Evolutionary conservation across 1,140 invertebrate species (phyloP).

Genomic region (Phortica variegata): DNA sequence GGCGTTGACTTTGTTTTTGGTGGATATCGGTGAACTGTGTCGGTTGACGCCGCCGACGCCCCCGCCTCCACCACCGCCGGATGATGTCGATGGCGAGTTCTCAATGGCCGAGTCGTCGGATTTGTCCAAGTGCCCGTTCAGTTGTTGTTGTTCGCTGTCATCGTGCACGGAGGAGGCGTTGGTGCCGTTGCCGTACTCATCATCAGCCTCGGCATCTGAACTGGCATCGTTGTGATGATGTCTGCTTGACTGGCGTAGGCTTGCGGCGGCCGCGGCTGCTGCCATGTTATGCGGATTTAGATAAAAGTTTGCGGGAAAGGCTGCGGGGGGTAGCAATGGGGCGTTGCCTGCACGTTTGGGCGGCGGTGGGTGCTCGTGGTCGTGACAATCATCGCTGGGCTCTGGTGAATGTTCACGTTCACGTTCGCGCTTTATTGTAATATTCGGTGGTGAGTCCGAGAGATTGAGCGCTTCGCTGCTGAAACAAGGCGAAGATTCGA

Average conservation of each 20-base stretch:
- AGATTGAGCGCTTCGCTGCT: constrained; percentile 65
- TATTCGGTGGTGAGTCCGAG: constrained; percentile 62
- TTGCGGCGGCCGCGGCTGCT: constrained; percentile 41
- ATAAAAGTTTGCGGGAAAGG: constrained; percentile 49
- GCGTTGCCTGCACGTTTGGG: constrained; percentile 60
- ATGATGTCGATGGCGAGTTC: constrained; percentile 45
- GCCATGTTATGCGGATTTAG: constrained; percentile 55
- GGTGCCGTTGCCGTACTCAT: constrained; percentile 37
- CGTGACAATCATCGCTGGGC: constrained; percentile 36
- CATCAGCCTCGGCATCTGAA: constrained; percentile 44
- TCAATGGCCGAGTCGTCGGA: constrained; percentile 52
- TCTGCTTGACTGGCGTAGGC: constrained; percentile 37
- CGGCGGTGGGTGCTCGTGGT: constrained; percentile 58
- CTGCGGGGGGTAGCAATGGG: constrained; percentile 31
- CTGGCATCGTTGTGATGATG: constrained; percentile 32
- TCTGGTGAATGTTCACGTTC: constrained; percentile 59
- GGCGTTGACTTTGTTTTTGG: constrained; percentile 36
- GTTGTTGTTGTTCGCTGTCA: constrained; percentile 28
- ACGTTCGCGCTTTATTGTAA: constrained; percentile 64
- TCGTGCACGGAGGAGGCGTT: constrained; percentile 41
- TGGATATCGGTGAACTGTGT: constrained; percentile 47
- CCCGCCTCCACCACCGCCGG: too few species aligned
- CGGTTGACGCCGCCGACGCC: constrained; percentile 29
- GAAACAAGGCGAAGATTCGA: constrained; percentile 12
- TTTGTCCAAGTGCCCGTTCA: constrained; percentile 46